phyloP scores from a whole-genome alignment of 2,888 invertebrate genomes.

The Drosophila peninsularis region DNA sequence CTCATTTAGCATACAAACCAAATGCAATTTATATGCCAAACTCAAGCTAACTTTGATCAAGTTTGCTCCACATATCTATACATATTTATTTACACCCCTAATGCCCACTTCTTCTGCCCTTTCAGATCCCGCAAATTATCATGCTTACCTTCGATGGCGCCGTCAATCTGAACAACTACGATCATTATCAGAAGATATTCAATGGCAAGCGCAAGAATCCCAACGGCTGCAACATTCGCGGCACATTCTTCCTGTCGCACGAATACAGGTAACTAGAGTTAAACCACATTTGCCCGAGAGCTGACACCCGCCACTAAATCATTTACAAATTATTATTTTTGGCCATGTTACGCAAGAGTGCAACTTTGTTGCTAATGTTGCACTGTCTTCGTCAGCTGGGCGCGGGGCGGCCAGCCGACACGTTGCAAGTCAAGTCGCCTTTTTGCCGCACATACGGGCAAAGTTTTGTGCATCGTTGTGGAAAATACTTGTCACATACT shows the following conservation, averaged over 20 bases:
- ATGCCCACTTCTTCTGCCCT: too few relatives aligned
- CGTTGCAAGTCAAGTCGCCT: slow-evolving; percentile 48
- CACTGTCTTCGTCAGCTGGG: slow-evolving; percentile 29
- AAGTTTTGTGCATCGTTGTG: slow-evolving; percentile 70
- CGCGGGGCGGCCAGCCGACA: slow-evolving; percentile 6
- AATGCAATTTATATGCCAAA: too few relatives aligned
- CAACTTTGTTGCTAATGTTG: slow-evolving; percentile 15
- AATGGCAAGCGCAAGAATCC: slow-evolving; percentile 92
- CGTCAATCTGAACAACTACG: slow-evolving; percentile 95
- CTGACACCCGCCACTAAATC: slow-evolving; percentile 26
- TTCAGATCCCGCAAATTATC: slow-evolving; percentile 98
- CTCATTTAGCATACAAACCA: background rate
- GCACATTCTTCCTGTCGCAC: slow-evolving; percentile 97
- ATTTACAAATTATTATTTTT: slow-evolving; percentile 61
- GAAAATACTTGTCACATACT: slow-evolving; percentile 77
- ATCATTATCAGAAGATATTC: slow-evolving; percentile 94
- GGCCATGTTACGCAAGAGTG: slow-evolving; percentile 57
- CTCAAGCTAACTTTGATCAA: too few relatives aligned
- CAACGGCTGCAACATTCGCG: slow-evolving; percentile 94
- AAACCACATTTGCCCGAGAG: background rate
- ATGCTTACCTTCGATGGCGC: slow-evolving; percentile 96
- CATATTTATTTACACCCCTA: too few relatives aligned
- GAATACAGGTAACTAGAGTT: slow-evolving; percentile 87
- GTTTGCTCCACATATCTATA: too few relatives aligned
- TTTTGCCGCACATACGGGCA: slow-evolving; percentile 46